Percentiles rank a stretch among this genome's conserved stretches.
phyloP scores from a whole-genome alignment of 2,113 vertebrate genomes.

The Pitta sordida region DNA sequence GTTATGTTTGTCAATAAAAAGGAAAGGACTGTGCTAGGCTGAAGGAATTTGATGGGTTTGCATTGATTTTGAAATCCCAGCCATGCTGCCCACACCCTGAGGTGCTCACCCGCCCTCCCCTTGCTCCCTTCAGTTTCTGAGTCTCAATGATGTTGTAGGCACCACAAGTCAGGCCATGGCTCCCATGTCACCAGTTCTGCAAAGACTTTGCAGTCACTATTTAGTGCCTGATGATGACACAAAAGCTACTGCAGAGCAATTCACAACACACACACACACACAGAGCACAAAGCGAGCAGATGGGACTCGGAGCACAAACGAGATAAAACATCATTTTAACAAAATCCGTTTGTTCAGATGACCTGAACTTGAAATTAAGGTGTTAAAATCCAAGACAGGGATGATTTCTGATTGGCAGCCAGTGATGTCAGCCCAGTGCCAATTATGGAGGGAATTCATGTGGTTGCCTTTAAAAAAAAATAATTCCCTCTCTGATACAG shows the following conservation, averaged over 20 bases:
- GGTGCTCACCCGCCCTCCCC: neutral
- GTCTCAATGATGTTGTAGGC: neutral
- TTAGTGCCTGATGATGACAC: neutral
- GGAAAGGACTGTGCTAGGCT: neutral
- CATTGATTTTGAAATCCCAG: neutral
- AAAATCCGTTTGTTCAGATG: neutral
- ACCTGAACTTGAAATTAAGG: neutral
- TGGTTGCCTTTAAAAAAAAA: conserved; percentile 15
- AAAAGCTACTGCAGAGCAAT: neutral
- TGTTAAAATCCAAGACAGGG: neutral
- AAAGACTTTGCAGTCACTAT: neutral
- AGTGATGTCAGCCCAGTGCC: conserved; percentile 9
- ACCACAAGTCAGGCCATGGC: neutral
- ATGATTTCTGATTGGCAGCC: conserved; percentile 7
- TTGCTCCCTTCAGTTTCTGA: neutral
- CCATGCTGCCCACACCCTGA: neutral
- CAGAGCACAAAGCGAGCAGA: neutral
- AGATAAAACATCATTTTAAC: neutral
- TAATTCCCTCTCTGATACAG: conserved; percentile 22
- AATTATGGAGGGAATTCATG: conserved; percentile 24
- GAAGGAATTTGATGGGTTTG: neutral
- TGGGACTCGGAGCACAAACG: neutral
- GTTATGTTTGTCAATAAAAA: neutral
- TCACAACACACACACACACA: neutral
- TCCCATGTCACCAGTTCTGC: neutral